Base-by-base conservation (phyloP, 2,797 vertebrate genomes). In the Eupleurogrammus muticus region DNA sequence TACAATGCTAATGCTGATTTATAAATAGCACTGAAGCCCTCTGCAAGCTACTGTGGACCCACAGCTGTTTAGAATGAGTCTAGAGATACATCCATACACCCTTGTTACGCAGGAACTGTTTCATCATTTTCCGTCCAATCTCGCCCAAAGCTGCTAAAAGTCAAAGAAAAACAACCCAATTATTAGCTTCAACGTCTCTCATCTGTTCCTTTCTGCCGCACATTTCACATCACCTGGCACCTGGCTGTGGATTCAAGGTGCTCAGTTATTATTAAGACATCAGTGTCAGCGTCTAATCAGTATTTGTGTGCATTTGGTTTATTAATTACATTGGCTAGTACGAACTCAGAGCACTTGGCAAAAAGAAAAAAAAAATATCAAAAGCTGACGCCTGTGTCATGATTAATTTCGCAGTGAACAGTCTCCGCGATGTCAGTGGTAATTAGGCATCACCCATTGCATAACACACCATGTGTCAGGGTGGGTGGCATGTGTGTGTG, bases 331-430 rank as follows among this genome's bases (percentile, higher is more conserved):
- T 85, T 47, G 75, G 86, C 89, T 90, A 77, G 79, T 93, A 86
- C 73, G 52, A 92, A 91, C 88, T 89, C 86, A 42, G 78, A 86
- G 75, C 84, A 80, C 87, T 86, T 87, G 83, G 89, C 77, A 83
- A 86, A 86, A n/a, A n/a, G n/a, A n/a, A n/a, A n/a, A n/a, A n/a
- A n/a, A n/a, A 89, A 90, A 90, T 52, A 92, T 92, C 85, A 87
- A 92, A 92, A 91, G 83, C 91, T 92, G 92, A 94, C 87, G 89
- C 89, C 87, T 89, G 89, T 89, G 92, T 90, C 89, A 91, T 95
- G 93, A 95, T 95, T 94, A 90, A 94, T 94, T 94, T 94, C 89
- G 84, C 93, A 87, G 91, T 90, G 90, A 94, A 93, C 92, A 92
- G 92, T 94, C 92, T 93, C 90, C 40, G 90, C 92, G 92, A 93